These are phyloP conservation scores for Phalanger gymnotis DNA, from an alignment of 2,797 vertebrate species.

Conservation along the genomic window DNA sequence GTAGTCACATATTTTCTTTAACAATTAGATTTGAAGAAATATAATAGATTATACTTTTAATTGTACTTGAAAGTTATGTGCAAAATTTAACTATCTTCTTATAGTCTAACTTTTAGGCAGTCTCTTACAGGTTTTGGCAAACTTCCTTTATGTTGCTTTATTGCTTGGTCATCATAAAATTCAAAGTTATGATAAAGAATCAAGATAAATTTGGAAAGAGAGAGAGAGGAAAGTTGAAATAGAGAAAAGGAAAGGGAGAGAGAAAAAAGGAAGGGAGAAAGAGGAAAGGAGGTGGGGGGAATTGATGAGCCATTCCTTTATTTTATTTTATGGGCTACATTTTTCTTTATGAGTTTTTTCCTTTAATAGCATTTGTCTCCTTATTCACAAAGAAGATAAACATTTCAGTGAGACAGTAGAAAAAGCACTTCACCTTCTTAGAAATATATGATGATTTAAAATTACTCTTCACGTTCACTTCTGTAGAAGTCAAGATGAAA, in stretches of 20 bases:
- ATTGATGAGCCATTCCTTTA: not conserved
- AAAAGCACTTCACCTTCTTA: not conserved
- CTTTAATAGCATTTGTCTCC: not conserved
- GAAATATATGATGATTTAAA: not conserved
- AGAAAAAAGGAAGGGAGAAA: not conserved
- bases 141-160: not conserved
- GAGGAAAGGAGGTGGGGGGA: not conserved
- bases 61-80: not conserved
- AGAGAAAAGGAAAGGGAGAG: not conserved
- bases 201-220: not conserved
- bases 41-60: not conserved
- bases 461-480: not conserved
- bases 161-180: not conserved
- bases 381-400: not conserved
- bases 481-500: not conserved
- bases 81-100: not conserved
- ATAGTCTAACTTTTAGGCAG: not conserved
- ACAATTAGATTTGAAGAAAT: not conserved
- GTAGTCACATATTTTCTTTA: not conserved
- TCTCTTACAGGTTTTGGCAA: not conserved
- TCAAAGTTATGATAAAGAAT: not conserved
- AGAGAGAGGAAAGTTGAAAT: not conserved
- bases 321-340: not conserved
- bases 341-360: not conserved
- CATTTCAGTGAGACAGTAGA: not conserved